phyloP scores from a whole-genome alignment of 2,797 vertebrate species.

The Fratercula arctica region DNA sequence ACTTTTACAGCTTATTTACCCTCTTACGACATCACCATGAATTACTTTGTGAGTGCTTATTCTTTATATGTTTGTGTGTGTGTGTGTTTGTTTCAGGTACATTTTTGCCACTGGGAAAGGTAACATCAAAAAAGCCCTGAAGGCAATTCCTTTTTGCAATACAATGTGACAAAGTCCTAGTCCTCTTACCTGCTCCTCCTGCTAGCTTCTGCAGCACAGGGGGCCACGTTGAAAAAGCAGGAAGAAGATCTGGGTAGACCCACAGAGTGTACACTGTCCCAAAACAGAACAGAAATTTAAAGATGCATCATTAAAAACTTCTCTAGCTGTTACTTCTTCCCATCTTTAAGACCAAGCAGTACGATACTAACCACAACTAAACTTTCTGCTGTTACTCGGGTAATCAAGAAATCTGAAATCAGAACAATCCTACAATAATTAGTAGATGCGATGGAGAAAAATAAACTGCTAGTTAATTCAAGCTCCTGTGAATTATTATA shows the following conservation, averaged over 20 bases:
- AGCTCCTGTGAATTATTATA: not conserved
- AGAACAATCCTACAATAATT: not conserved
- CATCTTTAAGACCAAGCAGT: not conserved
- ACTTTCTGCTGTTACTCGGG: not conserved
- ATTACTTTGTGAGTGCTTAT: not conserved
- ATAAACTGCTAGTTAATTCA: not conserved
- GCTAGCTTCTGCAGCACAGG: slow-evolving; percentile 89
- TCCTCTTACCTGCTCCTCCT: slow-evolving; percentile 90
- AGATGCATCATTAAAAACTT: not conserved
- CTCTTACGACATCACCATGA: not conserved
- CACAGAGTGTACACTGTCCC: slow-evolving; percentile 90
- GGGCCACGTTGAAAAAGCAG: slow-evolving; percentile 90
- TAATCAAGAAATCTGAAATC: not conserved
- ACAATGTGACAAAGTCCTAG: not conserved
- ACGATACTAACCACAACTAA: not conserved
- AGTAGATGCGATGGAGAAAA: not conserved
- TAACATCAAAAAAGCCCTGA: not conserved
- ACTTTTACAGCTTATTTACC: not conserved
- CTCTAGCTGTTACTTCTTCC: not conserved
- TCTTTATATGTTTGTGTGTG: not conserved
- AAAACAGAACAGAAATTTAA: slow-evolving; percentile 34
- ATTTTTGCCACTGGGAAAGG: not conserved
- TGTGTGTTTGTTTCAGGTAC: not conserved
- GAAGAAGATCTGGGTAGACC: slow-evolving; percentile 86
- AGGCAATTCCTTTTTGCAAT: not conserved